These are phyloP conservation scores for Cheilosia variabilis DNA, from an alignment of 2,888 invertebrate genomes.

Conservation along the genomic window DNA sequence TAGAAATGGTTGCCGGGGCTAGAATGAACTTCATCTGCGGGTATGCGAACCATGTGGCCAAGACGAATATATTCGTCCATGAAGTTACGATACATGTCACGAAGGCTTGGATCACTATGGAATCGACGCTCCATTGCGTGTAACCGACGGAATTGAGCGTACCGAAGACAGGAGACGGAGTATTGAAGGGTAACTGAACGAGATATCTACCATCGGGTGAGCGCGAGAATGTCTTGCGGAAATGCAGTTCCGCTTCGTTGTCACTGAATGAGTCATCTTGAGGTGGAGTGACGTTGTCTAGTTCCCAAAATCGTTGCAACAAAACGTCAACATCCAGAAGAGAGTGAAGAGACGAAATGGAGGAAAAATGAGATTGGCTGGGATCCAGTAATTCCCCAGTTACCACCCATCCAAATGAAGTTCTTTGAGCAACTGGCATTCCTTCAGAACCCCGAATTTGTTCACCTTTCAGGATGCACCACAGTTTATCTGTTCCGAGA, in stretches of 20 bases:
- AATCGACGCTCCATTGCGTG: slow-evolving; percentile 52
- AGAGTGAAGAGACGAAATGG: slow-evolving; percentile 27
- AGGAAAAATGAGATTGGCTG: slow-evolving; percentile 1
- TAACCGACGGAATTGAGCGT: slow-evolving; percentile 33
- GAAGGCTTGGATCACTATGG: slow-evolving; percentile 17
- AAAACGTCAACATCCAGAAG: slow-evolving; percentile 26
- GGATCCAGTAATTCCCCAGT: slow-evolving; percentile 6
- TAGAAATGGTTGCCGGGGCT: slow-evolving; percentile 47
- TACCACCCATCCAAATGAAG: slow-evolving; percentile 64
- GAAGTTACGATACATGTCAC: slow-evolving; percentile 53
- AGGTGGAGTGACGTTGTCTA: slow-evolving; percentile 27
- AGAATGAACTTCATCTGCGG: slow-evolving; percentile 26
- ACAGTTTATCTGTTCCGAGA: slow-evolving; percentile 60
- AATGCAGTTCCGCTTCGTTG: slow-evolving; percentile 58
- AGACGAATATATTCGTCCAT: slow-evolving; percentile 59
- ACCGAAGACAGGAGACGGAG: slow-evolving; percentile 31
- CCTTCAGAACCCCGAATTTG: slow-evolving; percentile 17
- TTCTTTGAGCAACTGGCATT: slow-evolving; percentile 40
- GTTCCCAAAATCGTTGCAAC: slow-evolving; percentile 45
- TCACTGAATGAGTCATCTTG: slow-evolving; percentile 10
- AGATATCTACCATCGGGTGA: slow-evolving; percentile 49
- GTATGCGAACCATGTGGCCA: slow-evolving; percentile 66
- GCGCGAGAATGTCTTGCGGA: slow-evolving; percentile 41
- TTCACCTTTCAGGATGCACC: slow-evolving; percentile 52
- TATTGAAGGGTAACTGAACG: slow-evolving; percentile 52